Conservation (phyloP, 2,797 vertebrate genomes). For the Neopelma chrysocephalum region DNA sequence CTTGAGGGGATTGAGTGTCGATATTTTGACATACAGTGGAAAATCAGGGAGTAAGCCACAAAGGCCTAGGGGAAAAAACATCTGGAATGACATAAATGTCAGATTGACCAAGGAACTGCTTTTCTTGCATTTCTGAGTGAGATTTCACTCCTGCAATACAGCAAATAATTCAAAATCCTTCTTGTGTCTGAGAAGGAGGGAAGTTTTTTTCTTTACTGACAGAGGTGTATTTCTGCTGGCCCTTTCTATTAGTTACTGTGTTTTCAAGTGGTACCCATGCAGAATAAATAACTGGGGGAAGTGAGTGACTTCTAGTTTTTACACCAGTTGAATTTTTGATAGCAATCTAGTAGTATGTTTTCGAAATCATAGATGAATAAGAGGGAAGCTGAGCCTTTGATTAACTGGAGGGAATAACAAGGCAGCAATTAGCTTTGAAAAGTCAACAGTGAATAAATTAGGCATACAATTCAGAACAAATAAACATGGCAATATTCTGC, state of each 20-base stretch:
- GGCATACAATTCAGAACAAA: not conserved
- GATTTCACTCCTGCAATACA: not conserved
- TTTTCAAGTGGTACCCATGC: not conserved
- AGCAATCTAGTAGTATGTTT: not conserved
- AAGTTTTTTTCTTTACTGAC: not conserved
- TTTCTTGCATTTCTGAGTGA: not conserved
- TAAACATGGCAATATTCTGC: not conserved
- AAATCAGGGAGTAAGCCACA: not conserved
- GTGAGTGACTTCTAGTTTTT: not conserved
- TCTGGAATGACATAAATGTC: not conserved
- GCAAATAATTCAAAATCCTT: not conserved
- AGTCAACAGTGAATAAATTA: not conserved
- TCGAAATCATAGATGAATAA: not conserved
- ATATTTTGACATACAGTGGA: not conserved
- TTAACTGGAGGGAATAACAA: not conserved
- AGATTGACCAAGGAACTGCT: not conserved
- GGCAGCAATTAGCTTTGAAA: not conserved
- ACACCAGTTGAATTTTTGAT: not conserved
- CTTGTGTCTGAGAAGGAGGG: not conserved
- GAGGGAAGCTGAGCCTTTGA: not conserved
- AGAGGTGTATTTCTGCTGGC: not conserved
- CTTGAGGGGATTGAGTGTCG: not conserved
- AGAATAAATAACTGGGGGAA: not conserved
- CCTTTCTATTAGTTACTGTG: not conserved
- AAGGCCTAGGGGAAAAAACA: not conserved